Evolutionary conservation across 2,888 invertebrate genomes (phyloP).

Genomic region (Oligia fasciuncula): DNA sequence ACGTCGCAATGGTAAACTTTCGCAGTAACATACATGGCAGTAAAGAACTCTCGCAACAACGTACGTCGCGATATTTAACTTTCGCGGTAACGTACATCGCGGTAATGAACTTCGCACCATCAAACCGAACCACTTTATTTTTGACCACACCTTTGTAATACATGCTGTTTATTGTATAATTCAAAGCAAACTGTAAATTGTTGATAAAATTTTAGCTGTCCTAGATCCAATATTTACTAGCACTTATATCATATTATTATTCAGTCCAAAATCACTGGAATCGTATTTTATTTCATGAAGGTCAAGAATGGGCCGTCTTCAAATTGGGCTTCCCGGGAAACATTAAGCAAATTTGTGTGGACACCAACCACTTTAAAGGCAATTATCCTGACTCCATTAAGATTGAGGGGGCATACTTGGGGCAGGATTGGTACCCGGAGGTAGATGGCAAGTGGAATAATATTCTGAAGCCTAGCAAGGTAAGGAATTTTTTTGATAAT

Average conservation of each 20-base stretch:
- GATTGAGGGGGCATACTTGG: conserved; percentile 87
- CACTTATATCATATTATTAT: neutral
- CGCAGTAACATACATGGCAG: no score
- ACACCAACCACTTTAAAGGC: conserved; percentile 91
- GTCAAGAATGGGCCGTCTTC: conserved; percentile 91
- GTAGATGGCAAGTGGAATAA: conserved; percentile 81
- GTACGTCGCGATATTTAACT: no score
- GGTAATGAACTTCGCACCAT: neutral
- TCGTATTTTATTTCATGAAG: conserved; percentile 69
- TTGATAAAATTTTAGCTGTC: neutral
- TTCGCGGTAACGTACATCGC: no score
- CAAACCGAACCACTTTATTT: neutral
- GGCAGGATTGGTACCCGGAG: conserved; percentile 75
- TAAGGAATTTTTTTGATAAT: conserved; percentile 68
- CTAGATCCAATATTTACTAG: neutral
- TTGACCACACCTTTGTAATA: neutral
- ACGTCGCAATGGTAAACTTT: no score
- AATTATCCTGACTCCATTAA: conserved; percentile 91
- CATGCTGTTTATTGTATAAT: neutral
- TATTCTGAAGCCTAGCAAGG: conserved; percentile 88
- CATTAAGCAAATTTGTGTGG: conserved; percentile 88
- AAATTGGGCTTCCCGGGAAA: conserved; percentile 89
- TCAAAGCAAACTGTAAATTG: neutral
- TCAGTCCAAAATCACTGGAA: neutral
- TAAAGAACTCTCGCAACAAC: no score